Base-by-base conservation (phyloP, 2,888 invertebrate species). In the Campoplex capitator region DNA sequence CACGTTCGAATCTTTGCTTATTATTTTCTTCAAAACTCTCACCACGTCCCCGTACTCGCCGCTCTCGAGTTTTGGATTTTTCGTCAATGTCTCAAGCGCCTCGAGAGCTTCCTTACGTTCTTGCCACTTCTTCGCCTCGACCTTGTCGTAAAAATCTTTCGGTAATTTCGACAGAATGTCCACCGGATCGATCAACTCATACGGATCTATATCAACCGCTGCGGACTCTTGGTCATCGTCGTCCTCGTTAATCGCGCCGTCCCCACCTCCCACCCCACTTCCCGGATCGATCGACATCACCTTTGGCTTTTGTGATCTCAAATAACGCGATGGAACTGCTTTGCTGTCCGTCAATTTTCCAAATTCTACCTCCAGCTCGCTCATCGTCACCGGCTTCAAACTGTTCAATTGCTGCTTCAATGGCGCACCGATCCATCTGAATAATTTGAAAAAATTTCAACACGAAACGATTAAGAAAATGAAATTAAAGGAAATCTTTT, bases 101-200 rank as follows among this genome's bases (percentile, higher is more conserved):
- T 99, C 99, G 18, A 99, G 94, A 0, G 97, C 97, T 93, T 99
- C 99, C 93, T 99, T 99, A 45, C 99, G 95, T 83, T 99, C 98
- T 93, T 98, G 98, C 99, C 99, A 99, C 93, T 98, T 99, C 94
- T 98, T 99, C 0, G 98, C 98, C 91, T 99, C 98, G 4, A 98
- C 94, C 94, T 99, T 98, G 4, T 99, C 99, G 93, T 97, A 98
- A 94, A 99, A 99, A 94, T 99, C 98, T 95, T 98, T 98, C 0
- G 99, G 99, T 54, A 99, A 95, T 93, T 98, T 98, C 0, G 98
- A 97, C 0, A 99, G 94, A 89, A 99, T 98, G 93, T 99, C 99
- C 71, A 99, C 98, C 0, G 99, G 98, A 90, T 98, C 98, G 48
- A 99, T 94, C 0, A 99, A 95, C 82, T 99, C 99, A 94, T 97